These are phyloP conservation scores for Calliphora vomitoria DNA, from an alignment of 2,888 invertebrate species.

Conservation along the genomic window DNA sequence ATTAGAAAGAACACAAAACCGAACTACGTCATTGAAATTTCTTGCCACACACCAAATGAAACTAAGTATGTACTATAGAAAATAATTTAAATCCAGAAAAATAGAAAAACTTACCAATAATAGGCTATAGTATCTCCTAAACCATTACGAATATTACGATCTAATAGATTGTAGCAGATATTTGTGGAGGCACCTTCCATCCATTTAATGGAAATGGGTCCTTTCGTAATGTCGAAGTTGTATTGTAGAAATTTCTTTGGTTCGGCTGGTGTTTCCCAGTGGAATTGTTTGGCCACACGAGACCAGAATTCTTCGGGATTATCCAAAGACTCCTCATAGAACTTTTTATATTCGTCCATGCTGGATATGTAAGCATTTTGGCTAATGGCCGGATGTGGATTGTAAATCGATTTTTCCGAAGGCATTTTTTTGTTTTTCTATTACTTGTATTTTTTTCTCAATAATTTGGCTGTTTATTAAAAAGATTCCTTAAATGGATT, in stretches of 20 bases:
- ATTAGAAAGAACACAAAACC: background rate
- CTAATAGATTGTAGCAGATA: constrained; percentile 97
- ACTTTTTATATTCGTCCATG: constrained; percentile 91
- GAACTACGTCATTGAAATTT: constrained; percentile 57
- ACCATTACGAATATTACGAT: constrained; percentile 95
- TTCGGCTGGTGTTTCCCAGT: constrained; percentile 93
- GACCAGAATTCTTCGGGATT: constrained; percentile 97
- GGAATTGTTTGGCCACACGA: constrained; percentile 95
- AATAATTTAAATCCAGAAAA: background rate
- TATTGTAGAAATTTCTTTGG: constrained; percentile 92
- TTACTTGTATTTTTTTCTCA: constrained; percentile 6
- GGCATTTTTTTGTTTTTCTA: constrained; percentile 84
- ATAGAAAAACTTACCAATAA: constrained; percentile 92
- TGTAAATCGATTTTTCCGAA: constrained; percentile 86
- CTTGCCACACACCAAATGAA: background rate
- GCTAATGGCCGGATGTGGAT: constrained; percentile 86
- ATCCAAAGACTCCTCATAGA: constrained; percentile 94
- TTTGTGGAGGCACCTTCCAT: constrained; percentile 98
- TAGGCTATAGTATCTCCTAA: constrained; percentile 96
- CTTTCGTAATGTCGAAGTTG: constrained; percentile 95
- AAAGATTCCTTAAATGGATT: constrained; percentile 34
- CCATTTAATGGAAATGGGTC: constrained; percentile 96
- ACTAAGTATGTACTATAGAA: constrained; percentile 20
- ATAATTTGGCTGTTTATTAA: background rate
- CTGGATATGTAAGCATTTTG: constrained; percentile 88